Conservation (phyloP, 30 jellyfish, hydroid and myxozoan species). For the Aurelia aurita region DNA sequence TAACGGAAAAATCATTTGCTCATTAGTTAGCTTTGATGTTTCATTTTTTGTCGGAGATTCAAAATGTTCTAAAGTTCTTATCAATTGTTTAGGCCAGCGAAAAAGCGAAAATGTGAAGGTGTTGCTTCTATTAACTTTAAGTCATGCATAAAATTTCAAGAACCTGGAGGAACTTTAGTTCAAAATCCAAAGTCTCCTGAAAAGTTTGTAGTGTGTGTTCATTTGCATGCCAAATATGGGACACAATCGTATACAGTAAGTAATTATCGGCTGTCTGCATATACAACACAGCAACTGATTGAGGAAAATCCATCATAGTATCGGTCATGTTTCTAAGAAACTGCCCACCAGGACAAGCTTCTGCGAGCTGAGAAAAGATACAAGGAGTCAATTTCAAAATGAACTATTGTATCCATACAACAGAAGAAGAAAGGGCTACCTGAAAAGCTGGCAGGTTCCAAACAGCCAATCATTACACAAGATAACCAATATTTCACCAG, state of each 20-base stretch:
- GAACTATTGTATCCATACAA: neutral
- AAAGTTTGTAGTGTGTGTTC: neutral
- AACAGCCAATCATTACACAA: neutral
- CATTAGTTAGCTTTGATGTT: too few relatives aligned
- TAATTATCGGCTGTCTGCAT: neutral
- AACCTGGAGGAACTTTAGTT: neutral
- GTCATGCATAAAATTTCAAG: neutral
- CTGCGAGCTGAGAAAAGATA: neutral
- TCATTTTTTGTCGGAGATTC: too few relatives aligned
- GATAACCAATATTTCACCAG: neutral
- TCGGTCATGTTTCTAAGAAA: neutral
- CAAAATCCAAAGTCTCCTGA: neutral
- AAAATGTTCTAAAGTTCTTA: too few relatives aligned
- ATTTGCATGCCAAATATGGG: neutral
- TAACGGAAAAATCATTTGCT: too few relatives aligned
- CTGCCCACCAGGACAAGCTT: neutral
- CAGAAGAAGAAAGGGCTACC: neutral
- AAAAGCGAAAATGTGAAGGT: neutral
- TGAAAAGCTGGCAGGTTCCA: neutral
- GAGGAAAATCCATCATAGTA: neutral
- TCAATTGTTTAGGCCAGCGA: neutral
- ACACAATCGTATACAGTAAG: neutral
- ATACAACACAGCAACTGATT: neutral
- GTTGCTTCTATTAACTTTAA: neutral
- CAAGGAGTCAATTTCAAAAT: neutral